Base-by-base conservation (phyloP, 2,888 invertebrate genomes). In the Drosophila leonis region DNA sequence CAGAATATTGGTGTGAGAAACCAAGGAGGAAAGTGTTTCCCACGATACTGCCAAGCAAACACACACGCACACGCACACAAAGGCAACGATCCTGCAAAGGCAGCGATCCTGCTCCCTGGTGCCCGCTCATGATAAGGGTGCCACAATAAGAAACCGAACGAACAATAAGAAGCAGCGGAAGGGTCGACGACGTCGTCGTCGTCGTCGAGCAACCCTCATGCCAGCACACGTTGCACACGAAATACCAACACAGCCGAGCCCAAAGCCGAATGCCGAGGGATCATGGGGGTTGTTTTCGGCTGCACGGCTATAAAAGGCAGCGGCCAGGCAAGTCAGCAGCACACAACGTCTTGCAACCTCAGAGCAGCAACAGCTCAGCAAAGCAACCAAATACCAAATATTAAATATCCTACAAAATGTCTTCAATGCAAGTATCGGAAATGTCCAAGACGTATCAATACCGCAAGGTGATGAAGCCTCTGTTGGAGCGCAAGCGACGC, bases 401-500 rank as follows among this genome's bases (percentile, higher is more conserved):
- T 31, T 12, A 55, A 46, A 65, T 31, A 57, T 52, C 12, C n/a
- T 9, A 46, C 51, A 82, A 79, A 72, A 92, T 91, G 92, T 90
- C 92, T 39, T 77, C 83, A 52, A 70, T 88, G 64, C 92, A 91
- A 90, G 71, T 91, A 63, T 91, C 92, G 68, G 93, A 93, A 86
- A 92, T 98, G 94, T 97, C 97, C 90, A 95, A 98, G 93, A 98
- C 98, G 92, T 97, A 97, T 93, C 97, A 98, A 93, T 98, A 98
- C 94, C 95, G 98, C 93, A 98, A 97, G 95, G 97, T 98, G 91
- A 97, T 97, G 97, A 97, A 98, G 93, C 98, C 97, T 91, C 96
- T 98, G 97, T 94, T 98, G 88, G 98, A 98, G 93, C 95, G 97
- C 88, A 97, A 97, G 92, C 95, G 97, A 62, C 95, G 98, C 78